Evolutionary conservation across 92 coral and sea anemone species (phyloP), one percentile per base, ranked within the genome.

Genomic region (Parazoanthus atlanticus): DNA sequence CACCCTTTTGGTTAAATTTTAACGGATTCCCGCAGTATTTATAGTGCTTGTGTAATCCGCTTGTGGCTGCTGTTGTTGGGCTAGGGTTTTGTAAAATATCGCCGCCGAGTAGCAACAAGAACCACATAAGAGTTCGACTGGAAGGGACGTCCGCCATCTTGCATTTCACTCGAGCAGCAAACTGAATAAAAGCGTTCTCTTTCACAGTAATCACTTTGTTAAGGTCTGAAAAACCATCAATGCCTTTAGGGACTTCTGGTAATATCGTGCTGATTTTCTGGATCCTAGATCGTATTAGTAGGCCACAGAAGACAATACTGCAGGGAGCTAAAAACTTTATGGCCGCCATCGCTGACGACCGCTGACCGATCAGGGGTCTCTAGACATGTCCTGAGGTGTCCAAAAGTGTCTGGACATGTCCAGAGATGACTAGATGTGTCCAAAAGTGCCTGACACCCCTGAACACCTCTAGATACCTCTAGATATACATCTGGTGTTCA

Each of bases 121-220:
- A n/a, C 74, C 34, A 70, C 33, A 70, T 70, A 26, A 70, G 74
- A 70, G 74, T 70, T 70, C 34, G 74, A 28, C 34, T 70, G 74
- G 34, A 70, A n/a, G 74, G 34, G 34, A 70, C 34, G 34, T 70
- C 34, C 74, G 74, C 74, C 34, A 70, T 70, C 74, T 70, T 70
- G 74, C 34, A 70, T 70, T 70, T 70, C 43, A 38, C 4, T 38
- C 6, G 43, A 26, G 5, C 21, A 70, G 74, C 74, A 38, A 38
- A 38, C 43, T 70, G 34, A 34, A 70, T 70, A 70, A 70, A 70
- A 26, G 74, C 33, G 34, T 70, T 70, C 74, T 70, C 74, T 26
- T 70, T 34, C 74, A 70, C 74, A 34, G 33, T 28, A 70, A 70
- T 19, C 74, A 70, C 74, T n/a, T 70, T 70, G 74, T 70, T 70